phyloP scores from a whole-genome alignment of 1,140 invertebrate species.

The Euwallacea fornicatus region DNA sequence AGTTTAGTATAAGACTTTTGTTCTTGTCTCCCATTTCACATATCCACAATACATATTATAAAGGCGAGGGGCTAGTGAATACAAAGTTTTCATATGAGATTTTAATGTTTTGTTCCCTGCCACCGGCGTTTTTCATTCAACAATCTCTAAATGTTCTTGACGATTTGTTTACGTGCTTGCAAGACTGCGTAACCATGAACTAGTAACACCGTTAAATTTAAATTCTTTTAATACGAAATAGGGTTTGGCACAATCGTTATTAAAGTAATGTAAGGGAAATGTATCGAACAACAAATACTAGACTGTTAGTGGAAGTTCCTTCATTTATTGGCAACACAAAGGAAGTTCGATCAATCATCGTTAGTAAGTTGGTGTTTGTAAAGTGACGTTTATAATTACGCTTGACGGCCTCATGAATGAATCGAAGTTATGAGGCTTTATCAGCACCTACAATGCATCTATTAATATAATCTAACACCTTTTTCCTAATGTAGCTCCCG shows the following conservation, averaged over 20 bases:
- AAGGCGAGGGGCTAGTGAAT: no score
- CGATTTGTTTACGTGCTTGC: no score
- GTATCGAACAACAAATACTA: conserved; percentile 8
- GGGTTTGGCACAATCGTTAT: no score
- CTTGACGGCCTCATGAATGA: conserved; percentile 8
- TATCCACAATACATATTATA: not conserved
- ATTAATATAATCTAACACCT: conserved; percentile 7
- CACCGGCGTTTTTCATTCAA: no score
- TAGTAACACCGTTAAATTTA: no score
- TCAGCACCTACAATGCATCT: not conserved
- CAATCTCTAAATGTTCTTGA: not conserved
- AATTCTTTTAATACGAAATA: not conserved
- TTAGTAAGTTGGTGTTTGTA: conserved; percentile 24
- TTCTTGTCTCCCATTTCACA: not conserved
- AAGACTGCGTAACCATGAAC: no score
- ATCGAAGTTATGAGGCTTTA: not conserved
- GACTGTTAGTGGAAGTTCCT: not conserved
- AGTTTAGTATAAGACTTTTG: no score
- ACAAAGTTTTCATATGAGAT: no score
- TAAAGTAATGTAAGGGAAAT: no score
- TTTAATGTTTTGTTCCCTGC: no score
- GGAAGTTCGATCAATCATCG: conserved; percentile 21
- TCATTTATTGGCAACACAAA: conserved; percentile 11
- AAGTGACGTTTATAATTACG: not conserved
- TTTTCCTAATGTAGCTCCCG: not conserved